Conservation (phyloP, 2,888 invertebrate genomes). For the Ochropleura plecta region DNA sequence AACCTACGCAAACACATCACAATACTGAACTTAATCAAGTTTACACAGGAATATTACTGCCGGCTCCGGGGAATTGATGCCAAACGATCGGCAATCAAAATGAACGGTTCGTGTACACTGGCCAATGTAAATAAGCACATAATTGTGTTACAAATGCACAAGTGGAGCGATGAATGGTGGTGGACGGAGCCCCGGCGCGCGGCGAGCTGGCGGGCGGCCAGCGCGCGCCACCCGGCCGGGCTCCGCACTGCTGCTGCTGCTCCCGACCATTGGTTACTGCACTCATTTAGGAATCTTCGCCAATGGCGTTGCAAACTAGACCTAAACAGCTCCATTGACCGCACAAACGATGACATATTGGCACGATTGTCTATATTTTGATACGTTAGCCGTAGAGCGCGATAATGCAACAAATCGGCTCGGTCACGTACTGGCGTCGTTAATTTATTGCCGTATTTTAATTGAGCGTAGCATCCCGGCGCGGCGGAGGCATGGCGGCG, state of each 20-base stretch:
- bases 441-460: constrained; percentile 88
- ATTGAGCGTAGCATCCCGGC: constrained; percentile 81
- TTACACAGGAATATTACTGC: constrained; percentile 49
- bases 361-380: background rate
- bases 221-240: background rate
- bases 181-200: background rate
- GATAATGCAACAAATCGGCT: constrained; percentile 56
- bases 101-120: constrained; percentile 40
- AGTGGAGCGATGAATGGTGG: constrained; percentile 21
- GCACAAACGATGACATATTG: no score
- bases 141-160: constrained; percentile 32
- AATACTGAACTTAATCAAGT: constrained; percentile 44
- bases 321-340: constrained; percentile 31
- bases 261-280: constrained; percentile 44
- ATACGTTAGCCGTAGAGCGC: constrained; percentile 9
- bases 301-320: constrained; percentile 30
- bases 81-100: constrained; percentile 32
- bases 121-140: constrained; percentile 45
- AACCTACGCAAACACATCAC: constrained; percentile 32
- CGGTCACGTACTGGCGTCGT: constrained; percentile 69
- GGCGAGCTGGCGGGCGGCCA: constrained; percentile 37
- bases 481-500: constrained; percentile 63
- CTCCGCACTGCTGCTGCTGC: background rate
- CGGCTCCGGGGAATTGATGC: constrained; percentile 36
- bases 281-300: constrained; percentile 33